phyloP scores from a whole-genome alignment of 2,888 invertebrate genomes.

The Athrips mouffetella region DNA sequence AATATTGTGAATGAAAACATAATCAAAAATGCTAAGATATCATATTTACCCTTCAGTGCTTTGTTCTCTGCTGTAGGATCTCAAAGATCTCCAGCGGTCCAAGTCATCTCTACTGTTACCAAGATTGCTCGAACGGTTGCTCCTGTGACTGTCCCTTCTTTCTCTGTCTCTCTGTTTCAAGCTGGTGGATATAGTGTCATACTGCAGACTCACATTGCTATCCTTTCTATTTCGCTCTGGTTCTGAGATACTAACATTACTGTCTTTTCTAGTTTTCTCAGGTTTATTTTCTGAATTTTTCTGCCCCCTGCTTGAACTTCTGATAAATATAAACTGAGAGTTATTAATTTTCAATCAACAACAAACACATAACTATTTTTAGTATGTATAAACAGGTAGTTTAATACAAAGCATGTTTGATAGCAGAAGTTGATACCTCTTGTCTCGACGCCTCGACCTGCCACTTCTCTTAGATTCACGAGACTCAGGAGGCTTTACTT shows the following conservation, averaged over 20 bases:
- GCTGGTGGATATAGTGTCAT: constrained; percentile 47
- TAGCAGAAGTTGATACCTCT: constrained; percentile 43
- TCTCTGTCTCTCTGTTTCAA: constrained; percentile 57
- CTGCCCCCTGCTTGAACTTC: constrained; percentile 69
- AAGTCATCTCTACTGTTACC: constrained; percentile 71
- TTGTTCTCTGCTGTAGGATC: constrained; percentile 72
- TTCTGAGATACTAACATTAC: constrained; percentile 58
- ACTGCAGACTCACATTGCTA: constrained; percentile 62
- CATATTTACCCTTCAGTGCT: constrained; percentile 64
- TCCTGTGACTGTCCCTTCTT: constrained; percentile 62
- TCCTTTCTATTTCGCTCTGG: constrained; percentile 54
- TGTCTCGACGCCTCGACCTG: constrained; percentile 59
- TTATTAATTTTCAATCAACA: no score
- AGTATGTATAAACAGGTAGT: no score
- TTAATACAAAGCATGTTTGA: no score
- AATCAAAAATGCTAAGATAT: background rate
- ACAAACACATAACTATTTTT: no score
- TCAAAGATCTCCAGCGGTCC: constrained; percentile 67
- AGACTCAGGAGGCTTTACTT: constrained; percentile 48
- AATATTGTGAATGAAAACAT: background rate
- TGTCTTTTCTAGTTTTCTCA: constrained; percentile 61
- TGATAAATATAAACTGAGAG: no score
- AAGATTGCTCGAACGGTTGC: constrained; percentile 67
- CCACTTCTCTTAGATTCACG: constrained; percentile 57
- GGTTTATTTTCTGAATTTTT: constrained; percentile 57